Conservation (phyloP, 1,140 invertebrate genomes). For the Himalopsyche phryganea region DNA sequence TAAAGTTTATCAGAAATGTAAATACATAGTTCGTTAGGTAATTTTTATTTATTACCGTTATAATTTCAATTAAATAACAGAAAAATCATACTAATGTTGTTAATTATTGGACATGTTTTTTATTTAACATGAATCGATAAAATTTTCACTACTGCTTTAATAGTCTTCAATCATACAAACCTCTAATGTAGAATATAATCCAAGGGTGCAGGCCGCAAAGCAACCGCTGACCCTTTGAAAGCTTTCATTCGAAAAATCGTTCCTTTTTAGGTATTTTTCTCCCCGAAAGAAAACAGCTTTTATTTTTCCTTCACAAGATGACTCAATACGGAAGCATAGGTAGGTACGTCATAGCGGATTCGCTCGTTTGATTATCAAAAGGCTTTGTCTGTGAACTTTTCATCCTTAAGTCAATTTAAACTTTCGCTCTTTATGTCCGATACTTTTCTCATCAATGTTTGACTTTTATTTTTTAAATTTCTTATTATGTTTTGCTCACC, state of each 20-base stretch:
- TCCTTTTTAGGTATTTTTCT: not conserved
- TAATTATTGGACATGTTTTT: no score
- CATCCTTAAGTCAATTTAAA: conserved; percentile 22
- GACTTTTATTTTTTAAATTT: conserved; percentile 8
- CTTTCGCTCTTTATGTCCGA: conserved; percentile 17
- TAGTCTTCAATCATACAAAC: not conserved
- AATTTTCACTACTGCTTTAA: no score
- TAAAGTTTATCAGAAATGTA: no score
- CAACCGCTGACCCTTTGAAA: not conserved
- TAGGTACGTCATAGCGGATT: conserved; percentile 3
- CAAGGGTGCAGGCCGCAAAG: not conserved
- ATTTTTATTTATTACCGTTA: no score
- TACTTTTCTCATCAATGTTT: conserved; percentile 30
- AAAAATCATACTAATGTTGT: no score
- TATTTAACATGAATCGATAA: no score
- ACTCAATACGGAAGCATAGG: conserved; percentile 3
- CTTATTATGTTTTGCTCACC: not conserved
- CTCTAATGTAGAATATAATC: not conserved
- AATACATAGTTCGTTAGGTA: no score
- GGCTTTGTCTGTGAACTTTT: conserved; percentile 12
- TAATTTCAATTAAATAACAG: no score
- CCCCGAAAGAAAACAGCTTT: no score
- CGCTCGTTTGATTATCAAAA: conserved; percentile 14
- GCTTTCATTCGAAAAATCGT: conserved; percentile 14
- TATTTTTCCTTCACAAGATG: not conserved